phyloP scores from a whole-genome alignment of 2,113 vertebrate species.

The Dinomys branickii region DNA sequence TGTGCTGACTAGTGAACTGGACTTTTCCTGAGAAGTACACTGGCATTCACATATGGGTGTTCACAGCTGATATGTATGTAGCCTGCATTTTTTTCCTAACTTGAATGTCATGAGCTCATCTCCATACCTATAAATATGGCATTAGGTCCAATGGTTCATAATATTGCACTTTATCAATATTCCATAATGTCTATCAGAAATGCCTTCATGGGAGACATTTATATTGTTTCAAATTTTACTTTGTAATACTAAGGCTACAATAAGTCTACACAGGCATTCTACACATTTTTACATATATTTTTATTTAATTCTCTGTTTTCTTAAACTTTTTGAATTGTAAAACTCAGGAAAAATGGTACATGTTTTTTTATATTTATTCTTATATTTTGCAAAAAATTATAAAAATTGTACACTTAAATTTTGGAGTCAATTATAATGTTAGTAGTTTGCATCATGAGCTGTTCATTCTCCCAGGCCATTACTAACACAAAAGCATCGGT shows the following conservation, averaged over 20 bases:
- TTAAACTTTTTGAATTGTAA: background rate
- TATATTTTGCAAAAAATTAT: background rate
- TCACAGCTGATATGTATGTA: background rate
- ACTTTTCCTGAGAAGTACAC: background rate
- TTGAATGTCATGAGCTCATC: background rate
- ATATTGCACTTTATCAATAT: background rate
- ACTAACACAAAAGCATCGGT: background rate
- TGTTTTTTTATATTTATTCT: background rate
- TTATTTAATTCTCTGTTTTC: constrained; percentile 22
- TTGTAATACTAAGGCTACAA: background rate
- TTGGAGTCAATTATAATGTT: background rate
- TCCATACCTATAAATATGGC: background rate
- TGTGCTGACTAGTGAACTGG: background rate
- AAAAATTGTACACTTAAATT: background rate
- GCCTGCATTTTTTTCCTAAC: constrained; percentile 21
- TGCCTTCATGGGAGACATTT: background rate
- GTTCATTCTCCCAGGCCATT: background rate
- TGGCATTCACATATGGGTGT: background rate
- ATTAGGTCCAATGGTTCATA: constrained; percentile 5
- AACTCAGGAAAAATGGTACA: background rate
- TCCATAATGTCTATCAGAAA: background rate
- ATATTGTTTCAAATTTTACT: background rate
- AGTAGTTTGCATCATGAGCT: background rate
- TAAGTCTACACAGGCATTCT: constrained; percentile 51
- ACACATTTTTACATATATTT: background rate